phyloP scores from a whole-genome alignment of 2,888 invertebrate species.

The Lasiommata megera region DNA sequence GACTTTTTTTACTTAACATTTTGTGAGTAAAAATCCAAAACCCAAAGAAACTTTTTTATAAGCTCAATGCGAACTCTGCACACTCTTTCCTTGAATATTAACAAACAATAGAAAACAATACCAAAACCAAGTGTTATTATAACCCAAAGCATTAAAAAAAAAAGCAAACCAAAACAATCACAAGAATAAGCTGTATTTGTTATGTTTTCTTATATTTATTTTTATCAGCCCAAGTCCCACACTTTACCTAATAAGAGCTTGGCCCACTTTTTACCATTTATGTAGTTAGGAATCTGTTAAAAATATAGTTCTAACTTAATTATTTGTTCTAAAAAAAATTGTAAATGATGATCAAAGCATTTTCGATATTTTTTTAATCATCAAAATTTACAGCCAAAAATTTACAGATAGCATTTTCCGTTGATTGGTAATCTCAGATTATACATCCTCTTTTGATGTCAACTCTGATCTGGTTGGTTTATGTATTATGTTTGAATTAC shows the following conservation, averaged over 20 bases:
- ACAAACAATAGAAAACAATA: neutral
- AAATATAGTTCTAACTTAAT: neutral
- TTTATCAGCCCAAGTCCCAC: neutral
- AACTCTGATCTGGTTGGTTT: no score
- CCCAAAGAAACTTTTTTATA: neutral
- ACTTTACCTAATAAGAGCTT: neutral
- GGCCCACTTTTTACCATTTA: conserved; percentile 1
- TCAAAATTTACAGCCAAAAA: no score
- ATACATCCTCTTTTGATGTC: no score
- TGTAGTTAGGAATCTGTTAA: neutral
- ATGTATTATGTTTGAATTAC: no score
- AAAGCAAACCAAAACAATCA: conserved; percentile 1
- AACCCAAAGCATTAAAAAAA: neutral
- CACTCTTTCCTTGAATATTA: no score
- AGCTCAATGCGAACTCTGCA: neutral
- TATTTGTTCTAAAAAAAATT: neutral
- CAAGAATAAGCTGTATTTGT: neutral
- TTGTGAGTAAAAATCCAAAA: neutral
- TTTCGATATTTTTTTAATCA: no score
- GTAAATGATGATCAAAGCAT: neutral
- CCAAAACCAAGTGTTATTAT: neutral
- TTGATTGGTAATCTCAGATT: no score
- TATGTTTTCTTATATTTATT: no score
- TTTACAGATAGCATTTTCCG: no score
- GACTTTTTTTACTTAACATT: neutral